Base-by-base conservation (phyloP, 2,888 invertebrate genomes). In the Griposia aprilina region DNA sequence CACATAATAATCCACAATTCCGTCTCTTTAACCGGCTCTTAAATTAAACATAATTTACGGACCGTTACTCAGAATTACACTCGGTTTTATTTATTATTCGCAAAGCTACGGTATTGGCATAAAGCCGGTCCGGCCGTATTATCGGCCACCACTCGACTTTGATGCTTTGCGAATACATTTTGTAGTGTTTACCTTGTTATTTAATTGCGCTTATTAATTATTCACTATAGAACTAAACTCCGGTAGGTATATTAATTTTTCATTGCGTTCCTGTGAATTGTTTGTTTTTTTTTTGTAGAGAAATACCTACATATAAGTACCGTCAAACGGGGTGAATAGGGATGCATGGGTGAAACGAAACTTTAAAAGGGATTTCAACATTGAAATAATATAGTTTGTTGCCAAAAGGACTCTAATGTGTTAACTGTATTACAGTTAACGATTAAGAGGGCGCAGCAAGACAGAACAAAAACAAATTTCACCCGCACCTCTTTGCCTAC, bases 21-120 rank as follows among this genome's bases (percentile, higher is more conserved):
- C 17, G 67, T 30, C 45, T 62, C 60, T 52, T 72, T 83, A 73
- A 82, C 45, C 41, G 36, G 59, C 75, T 87, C 59, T 84, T 84
- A 84, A 87, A 87, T 84, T 71, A 74, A 87, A 84, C 73, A 87
- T 68, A 80, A 87, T 87, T 87, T 76, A 74, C 75, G 50, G 57
- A 76, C 70, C 87, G 87, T 84, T 84, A 80, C 76, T 84, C 75
- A 76, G 87, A 71, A 84, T 84, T 66, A 84, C 72, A 83, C 67
- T 17, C 62, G 26, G 70, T 50, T 84, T 75, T 84, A 84, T 84
- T 84, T 76, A 84, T 84, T 80, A 84, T 84, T 84, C 67, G 75
- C 66, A 75, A 78, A 83, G 84, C 75, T 74, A 72, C 36, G 60
- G 50, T 75, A 80, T 73, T 73, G 48, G 74, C 45, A 75, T 86